Evolutionary conservation across 2,113 vertebrate species (phyloP), one percentile per base, ranked within the genome.

Genomic region (Phodopus roborovskii): DNA sequence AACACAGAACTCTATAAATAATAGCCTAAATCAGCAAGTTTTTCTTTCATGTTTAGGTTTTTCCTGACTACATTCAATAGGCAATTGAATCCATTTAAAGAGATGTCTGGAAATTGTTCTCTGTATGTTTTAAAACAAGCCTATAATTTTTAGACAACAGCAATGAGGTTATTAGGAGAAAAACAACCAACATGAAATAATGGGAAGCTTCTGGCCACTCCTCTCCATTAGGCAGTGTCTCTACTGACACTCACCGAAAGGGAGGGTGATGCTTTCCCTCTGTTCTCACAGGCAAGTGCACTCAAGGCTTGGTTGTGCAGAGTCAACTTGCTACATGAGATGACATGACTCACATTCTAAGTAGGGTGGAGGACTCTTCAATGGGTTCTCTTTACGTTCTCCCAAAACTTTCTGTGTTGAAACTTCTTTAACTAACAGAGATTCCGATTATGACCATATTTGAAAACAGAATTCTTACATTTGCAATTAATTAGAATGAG

Each of bases 221-320:
- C 19, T 39, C 1, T 5, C 15, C 22, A 19, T 77, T 33, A 10
- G 4, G n/a, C 71, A 78, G 2, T n/a, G 58, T 74, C 26, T 88
- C 83, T 64, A 71, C 7, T 45, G 45, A 88, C 6, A 28, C 48
- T 92, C 53, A 11, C 0, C 64, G 1, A 17, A 24, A 0, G 2
- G 16, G 22, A 1, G 0, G 0, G 5, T 90, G 33, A n/a, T 19
- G 17, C 30, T 28, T 53, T 82, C 28, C 12, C 5, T 6, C 2
- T 73, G 19, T 22, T 74, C 30, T 45, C 45, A 48, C 12, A 90
- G 36, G 15, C 7, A 71, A 53, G 8, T 4, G 10, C 11, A 68
- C 6, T 60, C 28, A 75, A 50, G 13, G 0, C 58, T 78, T 83
- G n/a, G 8, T 74, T 16, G 50, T 64, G 7, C 26, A 42, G 17